These are phyloP conservation scores for Lasioglossum lativentre DNA, from an alignment of 2,888 invertebrate genomes.

Conservation along the genomic window DNA sequence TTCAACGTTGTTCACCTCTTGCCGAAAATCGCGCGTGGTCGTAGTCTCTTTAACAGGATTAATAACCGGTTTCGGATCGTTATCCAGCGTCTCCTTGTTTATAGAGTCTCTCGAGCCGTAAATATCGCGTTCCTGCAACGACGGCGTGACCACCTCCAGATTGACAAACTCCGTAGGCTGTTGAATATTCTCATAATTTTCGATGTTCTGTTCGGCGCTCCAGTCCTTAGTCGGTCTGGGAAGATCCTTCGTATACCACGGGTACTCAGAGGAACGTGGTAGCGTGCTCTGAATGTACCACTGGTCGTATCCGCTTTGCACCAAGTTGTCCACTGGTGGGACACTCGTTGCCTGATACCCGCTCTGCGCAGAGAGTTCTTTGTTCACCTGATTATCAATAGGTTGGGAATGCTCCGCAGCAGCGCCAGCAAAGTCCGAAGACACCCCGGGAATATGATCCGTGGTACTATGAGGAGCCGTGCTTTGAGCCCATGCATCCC, in stretches of 20 bases:
- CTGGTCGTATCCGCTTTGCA: slow-evolving; percentile 79
- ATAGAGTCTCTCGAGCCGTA: slow-evolving; percentile 82
- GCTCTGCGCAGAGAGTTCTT: slow-evolving; percentile 54
- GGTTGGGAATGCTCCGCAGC: slow-evolving; percentile 57
- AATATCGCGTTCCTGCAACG: slow-evolving; percentile 77
- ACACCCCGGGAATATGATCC: slow-evolving; percentile 57
- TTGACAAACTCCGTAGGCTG: slow-evolving; percentile 81
- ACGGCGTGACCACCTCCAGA: slow-evolving; percentile 79
- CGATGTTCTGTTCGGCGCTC: slow-evolving; percentile 77
- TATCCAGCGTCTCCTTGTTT: slow-evolving; percentile 81
- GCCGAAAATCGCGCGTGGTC: slow-evolving; percentile 70
- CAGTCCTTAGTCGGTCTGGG: slow-evolving; percentile 68
- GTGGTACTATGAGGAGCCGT: slow-evolving; percentile 40
- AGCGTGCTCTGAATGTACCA: slow-evolving; percentile 81
- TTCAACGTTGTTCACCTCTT: slow-evolving; percentile 79
- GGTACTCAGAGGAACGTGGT: slow-evolving; percentile 67
- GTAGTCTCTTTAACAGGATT: slow-evolving; percentile 66
- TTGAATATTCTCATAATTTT: slow-evolving; percentile 82
- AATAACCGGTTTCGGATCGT: slow-evolving; percentile 76
- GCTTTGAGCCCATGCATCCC: slow-evolving; percentile 53
- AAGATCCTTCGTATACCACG: slow-evolving; percentile 76
- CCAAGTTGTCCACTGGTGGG: slow-evolving; percentile 51
- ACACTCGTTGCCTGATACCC: slow-evolving; percentile 54
- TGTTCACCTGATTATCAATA: slow-evolving; percentile 56
- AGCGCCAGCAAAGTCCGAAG: slow-evolving; percentile 49